Evolutionary conservation across 2,797 vertebrate genomes (phyloP).

Genomic region (Mareca penelope): DNA sequence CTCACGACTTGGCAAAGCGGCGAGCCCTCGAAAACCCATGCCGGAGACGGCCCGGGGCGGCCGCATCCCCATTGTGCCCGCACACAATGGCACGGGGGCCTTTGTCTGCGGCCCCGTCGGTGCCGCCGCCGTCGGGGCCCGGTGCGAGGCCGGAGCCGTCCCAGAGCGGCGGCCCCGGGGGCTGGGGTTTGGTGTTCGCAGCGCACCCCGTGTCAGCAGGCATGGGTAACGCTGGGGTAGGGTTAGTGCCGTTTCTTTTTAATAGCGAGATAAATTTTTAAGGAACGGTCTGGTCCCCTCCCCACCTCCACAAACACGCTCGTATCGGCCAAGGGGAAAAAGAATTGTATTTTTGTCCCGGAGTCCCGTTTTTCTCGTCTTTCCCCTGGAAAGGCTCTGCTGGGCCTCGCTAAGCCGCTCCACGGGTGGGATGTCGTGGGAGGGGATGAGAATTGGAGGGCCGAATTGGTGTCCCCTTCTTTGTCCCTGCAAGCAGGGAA

Average conservation of each 20-base stretch:
- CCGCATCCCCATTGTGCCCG: not conserved
- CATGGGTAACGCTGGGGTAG: not conserved
- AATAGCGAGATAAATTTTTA: not conserved
- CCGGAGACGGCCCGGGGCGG: not conserved
- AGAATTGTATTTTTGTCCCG: rapidly evolving
- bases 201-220: no score
- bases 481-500: no score
- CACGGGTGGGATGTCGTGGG: not conserved
- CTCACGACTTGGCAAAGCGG: not conserved
- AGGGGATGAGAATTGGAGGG: not conserved
- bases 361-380: rapidly evolving
- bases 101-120: no score
- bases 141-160: no score
- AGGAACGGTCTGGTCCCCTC: rapidly evolving
- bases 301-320: rapidly evolving
- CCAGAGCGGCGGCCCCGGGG: no score
- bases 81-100: no score
- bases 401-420: not conserved
- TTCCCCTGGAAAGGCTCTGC: not conserved
- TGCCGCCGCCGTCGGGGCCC: not conserved
- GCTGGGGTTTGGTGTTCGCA: not conserved
- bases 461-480: no score
- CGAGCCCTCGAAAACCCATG: not conserved
- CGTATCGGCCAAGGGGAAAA: rapidly evolving
- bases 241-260: no score